Evolutionary conservation across 2,888 invertebrate species (phyloP).

Genomic region (Luffia ferchaultella): DNA sequence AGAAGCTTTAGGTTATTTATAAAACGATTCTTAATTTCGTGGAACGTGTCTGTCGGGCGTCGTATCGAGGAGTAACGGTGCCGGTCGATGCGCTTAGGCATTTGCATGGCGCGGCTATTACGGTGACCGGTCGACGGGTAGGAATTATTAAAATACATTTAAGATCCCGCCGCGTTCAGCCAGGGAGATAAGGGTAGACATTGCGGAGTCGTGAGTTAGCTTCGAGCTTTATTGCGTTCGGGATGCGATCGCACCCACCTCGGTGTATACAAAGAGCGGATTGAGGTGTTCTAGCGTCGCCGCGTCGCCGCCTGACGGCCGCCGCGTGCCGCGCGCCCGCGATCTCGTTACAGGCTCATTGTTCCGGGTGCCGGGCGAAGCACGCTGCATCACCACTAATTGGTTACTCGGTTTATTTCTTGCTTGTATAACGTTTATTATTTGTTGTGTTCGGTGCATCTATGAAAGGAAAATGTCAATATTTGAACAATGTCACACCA

Average conservation of each 20-base stretch:
- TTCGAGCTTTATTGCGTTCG: conserved; percentile 55
- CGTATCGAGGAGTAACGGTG: conserved; percentile 50
- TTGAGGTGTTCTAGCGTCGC: conserved; percentile 44
- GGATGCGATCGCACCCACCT: conserved; percentile 43
- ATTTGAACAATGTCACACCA: background rate
- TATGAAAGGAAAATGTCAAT: no score
- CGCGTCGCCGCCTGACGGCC: conserved; percentile 21
- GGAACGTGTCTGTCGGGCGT: conserved; percentile 43
- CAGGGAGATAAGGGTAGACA: conserved; percentile 51
- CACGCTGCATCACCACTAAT: background rate
- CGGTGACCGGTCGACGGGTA: conserved; percentile 42
- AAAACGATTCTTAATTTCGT: conserved; percentile 47
- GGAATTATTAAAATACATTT: conserved; percentile 60
- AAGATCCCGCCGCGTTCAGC: conserved; percentile 49
- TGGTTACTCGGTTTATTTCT: background rate
- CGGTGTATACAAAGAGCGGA: conserved; percentile 47
- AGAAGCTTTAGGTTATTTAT: background rate
- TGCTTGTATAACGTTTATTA: background rate
- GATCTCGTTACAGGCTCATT: conserved; percentile 44
- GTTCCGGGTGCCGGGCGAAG: conserved; percentile 21
- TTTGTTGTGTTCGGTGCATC: no score
- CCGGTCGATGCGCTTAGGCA: conserved; percentile 33
- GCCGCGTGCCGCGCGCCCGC: conserved; percentile 29
- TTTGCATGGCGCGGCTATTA: conserved; percentile 59
- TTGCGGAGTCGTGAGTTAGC: conserved; percentile 53